Percentiles rank a stretch among this genome's conserved stretches.
Conservation (phyloP, 2,797 vertebrate genomes). For the Pempheris klunzingeri region DNA sequence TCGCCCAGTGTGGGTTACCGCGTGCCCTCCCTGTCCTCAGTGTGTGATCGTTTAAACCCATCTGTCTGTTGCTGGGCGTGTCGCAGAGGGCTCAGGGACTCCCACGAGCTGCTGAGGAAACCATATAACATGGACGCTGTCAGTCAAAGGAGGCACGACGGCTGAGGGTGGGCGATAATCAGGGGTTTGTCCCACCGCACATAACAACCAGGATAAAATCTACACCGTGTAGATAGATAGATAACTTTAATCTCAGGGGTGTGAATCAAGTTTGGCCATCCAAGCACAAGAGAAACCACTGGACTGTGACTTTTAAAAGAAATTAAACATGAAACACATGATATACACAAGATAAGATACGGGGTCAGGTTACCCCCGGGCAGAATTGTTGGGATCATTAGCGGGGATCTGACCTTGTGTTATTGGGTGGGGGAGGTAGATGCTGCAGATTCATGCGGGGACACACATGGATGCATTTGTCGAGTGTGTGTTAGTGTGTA, state of each 20-base stretch:
- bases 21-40: background rate
- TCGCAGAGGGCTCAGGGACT: background rate
- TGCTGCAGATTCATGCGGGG: constrained; percentile 28
- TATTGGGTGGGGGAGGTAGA: background rate
- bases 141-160: background rate
- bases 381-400: constrained; percentile 36
- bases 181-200: background rate
- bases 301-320: too few relatives aligned
- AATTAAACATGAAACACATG: too few relatives aligned
- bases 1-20: constrained; percentile 41
- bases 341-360: too few relatives aligned
- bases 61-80: constrained; percentile 30
- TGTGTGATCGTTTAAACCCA: constrained; percentile 27
- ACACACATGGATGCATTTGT: background rate
- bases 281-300: background rate
- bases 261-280: background rate
- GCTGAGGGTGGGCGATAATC: constrained; percentile 18
- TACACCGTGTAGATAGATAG: background rate
- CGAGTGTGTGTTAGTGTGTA: too few relatives aligned
- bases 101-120: constrained; percentile 38
- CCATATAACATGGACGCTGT: constrained; percentile 23
- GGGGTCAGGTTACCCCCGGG: constrained; percentile 44
- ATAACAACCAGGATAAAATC: background rate
- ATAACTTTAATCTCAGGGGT: background rate
- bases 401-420: constrained; percentile 36